These are phyloP conservation scores for Pipistrellus pipistrellus DNA, from an alignment of 2,797 vertebrate species.

Conservation along the genomic window DNA sequence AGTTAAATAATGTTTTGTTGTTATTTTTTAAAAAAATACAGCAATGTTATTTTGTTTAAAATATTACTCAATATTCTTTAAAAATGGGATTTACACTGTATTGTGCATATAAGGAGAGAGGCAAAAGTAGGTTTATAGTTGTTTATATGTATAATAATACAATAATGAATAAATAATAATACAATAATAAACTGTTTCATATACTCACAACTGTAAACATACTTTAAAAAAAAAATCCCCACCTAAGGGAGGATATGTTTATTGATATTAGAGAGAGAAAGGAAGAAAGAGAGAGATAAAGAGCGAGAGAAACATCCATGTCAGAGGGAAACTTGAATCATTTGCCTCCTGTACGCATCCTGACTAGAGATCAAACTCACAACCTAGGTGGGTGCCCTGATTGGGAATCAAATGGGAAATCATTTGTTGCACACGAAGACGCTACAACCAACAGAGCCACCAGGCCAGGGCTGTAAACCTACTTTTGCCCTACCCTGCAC, in stretches of 20 bases:
- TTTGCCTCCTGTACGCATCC: not conserved
- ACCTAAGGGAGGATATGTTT: not conserved
- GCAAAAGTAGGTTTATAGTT: not conserved
- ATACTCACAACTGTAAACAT: not conserved
- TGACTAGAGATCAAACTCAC: not conserved
- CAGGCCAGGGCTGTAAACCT: not conserved
- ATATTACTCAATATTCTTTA: not conserved
- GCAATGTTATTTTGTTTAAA: not conserved
- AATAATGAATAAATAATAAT: not conserved
- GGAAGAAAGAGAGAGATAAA: not conserved
- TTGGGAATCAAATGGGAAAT: not conserved
- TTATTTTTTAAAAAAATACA: not conserved
- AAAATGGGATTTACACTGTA: not conserved
- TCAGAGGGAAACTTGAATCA: not conserved
- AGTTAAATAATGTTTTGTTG: not conserved
- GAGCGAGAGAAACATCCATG: not conserved
- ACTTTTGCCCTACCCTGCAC: not conserved
- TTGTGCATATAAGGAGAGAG: not conserved
- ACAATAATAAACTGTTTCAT: not conserved
- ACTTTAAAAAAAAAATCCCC: not conserved
- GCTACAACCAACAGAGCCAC: not conserved
- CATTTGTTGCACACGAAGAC: not conserved
- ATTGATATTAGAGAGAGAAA: not conserved
- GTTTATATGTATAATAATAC: not conserved
- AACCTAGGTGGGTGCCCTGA: not conserved